phyloP scores from a whole-genome alignment of 2,113 vertebrate species.

The Oxyruncus cristatus region DNA sequence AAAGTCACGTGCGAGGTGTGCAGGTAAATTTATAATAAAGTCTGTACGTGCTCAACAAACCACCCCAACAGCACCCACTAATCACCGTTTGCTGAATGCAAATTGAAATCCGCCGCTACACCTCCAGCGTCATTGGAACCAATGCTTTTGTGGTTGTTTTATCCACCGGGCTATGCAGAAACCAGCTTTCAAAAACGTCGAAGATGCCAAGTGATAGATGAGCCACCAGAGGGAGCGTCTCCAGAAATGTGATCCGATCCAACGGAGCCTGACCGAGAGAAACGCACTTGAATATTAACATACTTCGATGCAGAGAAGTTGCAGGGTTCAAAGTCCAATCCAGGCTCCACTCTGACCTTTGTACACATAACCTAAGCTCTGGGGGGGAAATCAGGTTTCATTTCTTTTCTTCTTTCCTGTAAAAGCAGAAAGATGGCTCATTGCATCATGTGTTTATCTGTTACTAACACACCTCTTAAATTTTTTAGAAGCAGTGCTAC shows the following conservation, averaged over 20 bases:
- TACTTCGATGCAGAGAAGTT: neutral
- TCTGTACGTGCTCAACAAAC: neutral
- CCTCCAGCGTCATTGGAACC: neutral
- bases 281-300: neutral
- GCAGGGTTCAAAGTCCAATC: neutral
- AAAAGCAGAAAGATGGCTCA: neutral
- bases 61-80: neutral
- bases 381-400: neutral
- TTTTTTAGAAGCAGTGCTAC: neutral
- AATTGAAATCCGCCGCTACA: neutral
- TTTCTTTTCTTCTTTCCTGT: neutral
- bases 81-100: neutral
- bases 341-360: neutral
- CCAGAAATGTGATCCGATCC: neutral
- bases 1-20: neutral
- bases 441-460: rapidly evolving
- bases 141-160: neutral
- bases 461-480: neutral
- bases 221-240: neutral
- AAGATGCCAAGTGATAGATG: neutral
- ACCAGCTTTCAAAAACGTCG: neutral
- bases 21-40: neutral
- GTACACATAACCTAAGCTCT: neutral
- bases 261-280: neutral
- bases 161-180: neutral